Evolutionary conservation across 2,888 invertebrate genomes (phyloP).

Genomic region (Rhopalosiphum nymphaeae): DNA sequence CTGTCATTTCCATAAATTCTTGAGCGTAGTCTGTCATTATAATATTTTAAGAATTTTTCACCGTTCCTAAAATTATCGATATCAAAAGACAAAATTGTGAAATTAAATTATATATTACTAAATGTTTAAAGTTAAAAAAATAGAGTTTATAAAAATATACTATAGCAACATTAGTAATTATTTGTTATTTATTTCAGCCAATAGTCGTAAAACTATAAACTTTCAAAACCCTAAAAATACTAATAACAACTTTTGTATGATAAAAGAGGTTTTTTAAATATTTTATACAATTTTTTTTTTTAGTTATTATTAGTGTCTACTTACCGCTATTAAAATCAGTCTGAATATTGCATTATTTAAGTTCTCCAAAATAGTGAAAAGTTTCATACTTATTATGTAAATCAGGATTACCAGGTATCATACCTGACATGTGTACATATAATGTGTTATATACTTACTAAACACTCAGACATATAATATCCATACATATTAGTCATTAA

Average conservation of each 20-base stretch:
- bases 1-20: conserved; percentile 50
- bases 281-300: neutral
- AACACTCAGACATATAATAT: too few species aligned
- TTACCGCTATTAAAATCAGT: too few species aligned
- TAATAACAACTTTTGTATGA: neutral
- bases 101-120: neutral
- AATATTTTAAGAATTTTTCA: neutral
- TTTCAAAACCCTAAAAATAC: neutral
- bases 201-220: neutral
- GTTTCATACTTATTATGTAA: too few species aligned
- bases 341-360: too few species aligned
- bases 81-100: neutral
- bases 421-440: too few species aligned
- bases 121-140: neutral
- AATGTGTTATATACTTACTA: too few species aligned
- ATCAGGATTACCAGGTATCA: too few species aligned
- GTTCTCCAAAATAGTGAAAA: too few species aligned
- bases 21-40: neutral
- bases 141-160: neutral
- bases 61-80: neutral
- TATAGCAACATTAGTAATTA: neutral
- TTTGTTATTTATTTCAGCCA: neutral
- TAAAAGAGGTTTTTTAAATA: neutral
- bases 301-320: too few species aligned
- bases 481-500: too few species aligned